Base-by-base conservation (phyloP, 2,113 vertebrate genomes). In the Albula goreensis region DNA sequence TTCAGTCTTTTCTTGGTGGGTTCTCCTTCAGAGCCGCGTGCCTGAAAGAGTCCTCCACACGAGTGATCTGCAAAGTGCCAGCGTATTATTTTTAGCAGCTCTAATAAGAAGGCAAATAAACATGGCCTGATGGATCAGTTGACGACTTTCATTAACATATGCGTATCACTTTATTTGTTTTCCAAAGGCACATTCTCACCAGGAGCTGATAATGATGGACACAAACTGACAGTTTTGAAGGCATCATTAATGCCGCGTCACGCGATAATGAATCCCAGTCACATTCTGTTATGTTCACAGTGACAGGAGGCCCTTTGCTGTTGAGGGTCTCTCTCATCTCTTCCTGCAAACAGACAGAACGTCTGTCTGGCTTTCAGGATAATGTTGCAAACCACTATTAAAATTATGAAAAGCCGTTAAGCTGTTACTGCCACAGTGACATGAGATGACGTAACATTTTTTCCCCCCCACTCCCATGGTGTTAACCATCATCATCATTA, bases 141-240 rank as follows among this genome's bases (percentile, higher is more conserved):
- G 92, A 90, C 91, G 90, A 89, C 90, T 91, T 85, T 90, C 86
- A 85, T 86, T 87, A 87, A 85, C 88, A 86, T 79, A 90, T 81
- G 85, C 87, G 84, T 88, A 63, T 86, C 66, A 25, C 80, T 82
- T 81, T 87, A 83, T 63, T 79, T 80, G 66, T 82, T 87, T 60
- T 82, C 51, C 8, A 31, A 41, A 81, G 86, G 83, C 87, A 31
- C 74, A 57, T 49, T 74, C 80, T 83, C 52, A 15, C 83, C 85
- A 80, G 84, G 53, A 89, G 86, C 87, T 87, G 86, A 66, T 85
- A 60, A 63, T 90, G 91, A 93, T 88, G 77, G 91, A 91, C 88
- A 83, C 87, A 80, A 92, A 86, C 78, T 92, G 92, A 93, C 92
- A 92, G 89, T 87, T 89, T 87, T 88, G 83, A 90, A 86, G 90